phyloP scores from a whole-genome alignment of 2,888 invertebrate genomes.

The Acanthosepion lycidas region DNA sequence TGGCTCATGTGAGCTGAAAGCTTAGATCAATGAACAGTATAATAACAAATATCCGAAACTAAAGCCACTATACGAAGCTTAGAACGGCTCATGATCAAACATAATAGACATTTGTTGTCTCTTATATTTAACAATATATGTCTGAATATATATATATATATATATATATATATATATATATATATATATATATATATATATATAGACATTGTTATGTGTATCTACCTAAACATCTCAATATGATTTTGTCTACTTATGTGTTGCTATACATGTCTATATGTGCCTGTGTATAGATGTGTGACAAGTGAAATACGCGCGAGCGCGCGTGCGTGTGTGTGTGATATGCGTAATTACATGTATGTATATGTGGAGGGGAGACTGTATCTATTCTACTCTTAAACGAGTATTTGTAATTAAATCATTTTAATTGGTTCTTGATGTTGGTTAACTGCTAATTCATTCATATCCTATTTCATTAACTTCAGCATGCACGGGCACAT shows the following conservation, averaged over 20 bases:
- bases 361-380: neutral
- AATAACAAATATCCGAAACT: no score
- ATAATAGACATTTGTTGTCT: no score
- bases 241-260: neutral
- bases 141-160: no score
- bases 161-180: no score
- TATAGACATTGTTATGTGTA: no score
- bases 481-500: neutral
- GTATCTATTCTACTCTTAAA: neutral
- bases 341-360: neutral
- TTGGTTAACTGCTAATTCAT: slow-evolving; percentile 33
- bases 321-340: neutral
- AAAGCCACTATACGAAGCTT: no score
- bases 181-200: no score
- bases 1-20: no score
- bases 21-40: no score
- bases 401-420: neutral
- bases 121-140: no score
- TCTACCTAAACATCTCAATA: no score
- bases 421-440: neutral
- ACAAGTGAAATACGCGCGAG: neutral
- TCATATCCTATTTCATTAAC: neutral
- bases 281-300: neutral
- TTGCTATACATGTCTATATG: neutral
- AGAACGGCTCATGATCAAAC: no score